These are phyloP conservation scores for Lytechinus variegatus DNA, from an alignment of 35 echinoderm and acorn worm species.

Conservation along the genomic window DNA sequence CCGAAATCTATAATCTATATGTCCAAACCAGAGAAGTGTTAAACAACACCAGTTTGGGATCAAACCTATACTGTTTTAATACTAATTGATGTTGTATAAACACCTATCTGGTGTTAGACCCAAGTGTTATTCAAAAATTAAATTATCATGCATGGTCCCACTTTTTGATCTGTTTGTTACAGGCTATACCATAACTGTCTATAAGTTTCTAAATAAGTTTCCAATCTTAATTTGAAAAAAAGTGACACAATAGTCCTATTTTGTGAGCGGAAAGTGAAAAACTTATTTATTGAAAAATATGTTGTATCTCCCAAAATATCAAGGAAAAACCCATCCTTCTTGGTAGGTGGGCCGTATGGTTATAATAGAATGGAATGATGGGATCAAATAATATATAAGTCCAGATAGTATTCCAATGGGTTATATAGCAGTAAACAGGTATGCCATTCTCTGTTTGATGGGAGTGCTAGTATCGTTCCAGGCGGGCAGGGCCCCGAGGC, in stretches of 20 bases:
- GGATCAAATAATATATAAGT: background rate
- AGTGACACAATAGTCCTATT: background rate
- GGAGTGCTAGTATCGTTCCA: slow-evolving; percentile 2
- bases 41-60: too few relatives aligned
- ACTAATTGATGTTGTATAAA: too few relatives aligned
- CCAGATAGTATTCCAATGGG: background rate
- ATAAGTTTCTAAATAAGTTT: background rate
- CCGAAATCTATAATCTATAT: too few relatives aligned
- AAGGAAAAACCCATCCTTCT: background rate
- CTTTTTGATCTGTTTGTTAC: too few relatives aligned
- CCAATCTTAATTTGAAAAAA: background rate
- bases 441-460: background rate
- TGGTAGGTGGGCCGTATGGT: background rate
- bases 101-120: too few relatives aligned
- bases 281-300: background rate
- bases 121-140: too few relatives aligned
- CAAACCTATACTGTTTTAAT: too few relatives aligned
- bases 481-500: slow-evolving; percentile 22
- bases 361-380: background rate
- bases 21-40: too few relatives aligned
- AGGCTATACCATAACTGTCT: background rate
- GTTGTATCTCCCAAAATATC: background rate
- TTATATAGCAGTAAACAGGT: background rate
- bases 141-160: too few relatives aligned
- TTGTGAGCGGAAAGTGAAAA: background rate